Base-by-base conservation (phyloP, 2,888 invertebrate genomes). In the Scrobipalpa atriplicella region DNA sequence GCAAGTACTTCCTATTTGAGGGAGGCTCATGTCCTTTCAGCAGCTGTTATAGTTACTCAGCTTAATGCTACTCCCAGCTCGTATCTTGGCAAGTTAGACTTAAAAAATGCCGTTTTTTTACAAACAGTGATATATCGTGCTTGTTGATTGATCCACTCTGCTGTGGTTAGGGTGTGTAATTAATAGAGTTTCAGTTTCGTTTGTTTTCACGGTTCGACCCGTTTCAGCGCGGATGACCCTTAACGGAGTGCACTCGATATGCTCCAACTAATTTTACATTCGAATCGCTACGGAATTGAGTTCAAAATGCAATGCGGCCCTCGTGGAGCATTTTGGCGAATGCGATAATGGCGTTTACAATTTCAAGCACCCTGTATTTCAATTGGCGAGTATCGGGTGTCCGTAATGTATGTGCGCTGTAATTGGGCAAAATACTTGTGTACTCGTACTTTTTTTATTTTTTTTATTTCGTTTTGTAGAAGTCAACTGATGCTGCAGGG, bases 181-280 rank as follows among this genome's bases (percentile, higher is more conserved):
- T 36, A 63, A 63, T 63, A 52, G 63, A 36, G 36, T 63, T 63
- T 36, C 75, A 76, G 75, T 78, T 73, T 72, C 79, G 79, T 82
- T 83, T 82, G 79, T 80, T 78, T 77, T 73, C 74, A 76, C 73
- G 71, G 68, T 66, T 69, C 70, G 72, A 9, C 21, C 54, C 13
- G 54, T 56, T n/a, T 68, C 60, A 8, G 38, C 41, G 61, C 39
- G 41, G 19, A 61, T 19, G 61, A 18, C 61, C 39, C 61, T 39
- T 69, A 19, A 41, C 41, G 61, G 58, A 58, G 38, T 16, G 18
- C 61, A 61, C 60, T 61, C 29, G 39, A 7, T 41, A 19, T 18
- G 29, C 29, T 38, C 16, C 58, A 29, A 9, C n/a, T 38, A n/a
- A 58, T 58, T 58, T 58, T 18, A 58, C 58, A 58, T 29, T 29